Conservation (phyloP, 2,113 vertebrate genomes). For the Cochlearius cochlearius region DNA sequence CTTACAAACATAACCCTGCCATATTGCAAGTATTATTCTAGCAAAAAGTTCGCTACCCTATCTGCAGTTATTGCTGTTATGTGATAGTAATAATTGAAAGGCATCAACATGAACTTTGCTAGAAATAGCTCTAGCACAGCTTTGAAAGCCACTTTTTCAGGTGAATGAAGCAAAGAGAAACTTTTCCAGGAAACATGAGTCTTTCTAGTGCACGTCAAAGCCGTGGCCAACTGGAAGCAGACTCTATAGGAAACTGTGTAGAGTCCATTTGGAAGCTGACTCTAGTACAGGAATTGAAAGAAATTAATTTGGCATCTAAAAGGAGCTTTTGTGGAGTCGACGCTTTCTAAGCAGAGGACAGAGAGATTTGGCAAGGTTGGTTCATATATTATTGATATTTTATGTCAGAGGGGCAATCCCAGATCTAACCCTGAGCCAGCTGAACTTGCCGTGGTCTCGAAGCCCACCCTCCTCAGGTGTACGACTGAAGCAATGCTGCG, state of each 20-base stretch:
- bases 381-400: constrained; percentile 29
- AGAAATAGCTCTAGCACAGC: background rate
- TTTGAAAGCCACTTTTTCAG: background rate
- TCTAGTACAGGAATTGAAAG: background rate
- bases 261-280: background rate
- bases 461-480: background rate
- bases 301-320: constrained; percentile 34
- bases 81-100: background rate
- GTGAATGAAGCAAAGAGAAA: background rate
- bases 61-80: background rate
- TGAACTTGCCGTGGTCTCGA: background rate
- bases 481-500: background rate
- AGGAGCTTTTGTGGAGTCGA: constrained; percentile 35
- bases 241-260: background rate
- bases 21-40: background rate
- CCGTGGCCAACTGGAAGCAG: background rate
- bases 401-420: constrained; percentile 6
- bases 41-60: background rate
- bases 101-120: background rate
- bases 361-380: constrained; percentile 12
- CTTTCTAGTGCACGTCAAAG: background rate
- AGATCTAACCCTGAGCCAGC: background rate
- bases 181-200: background rate
- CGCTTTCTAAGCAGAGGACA: constrained; percentile 29
- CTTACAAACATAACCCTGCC: background rate